Evolutionary conservation across 2,888 invertebrate genomes (phyloP), one percentile per base, ranked within the genome.

Genomic region (Esperia sulphurella): DNA sequence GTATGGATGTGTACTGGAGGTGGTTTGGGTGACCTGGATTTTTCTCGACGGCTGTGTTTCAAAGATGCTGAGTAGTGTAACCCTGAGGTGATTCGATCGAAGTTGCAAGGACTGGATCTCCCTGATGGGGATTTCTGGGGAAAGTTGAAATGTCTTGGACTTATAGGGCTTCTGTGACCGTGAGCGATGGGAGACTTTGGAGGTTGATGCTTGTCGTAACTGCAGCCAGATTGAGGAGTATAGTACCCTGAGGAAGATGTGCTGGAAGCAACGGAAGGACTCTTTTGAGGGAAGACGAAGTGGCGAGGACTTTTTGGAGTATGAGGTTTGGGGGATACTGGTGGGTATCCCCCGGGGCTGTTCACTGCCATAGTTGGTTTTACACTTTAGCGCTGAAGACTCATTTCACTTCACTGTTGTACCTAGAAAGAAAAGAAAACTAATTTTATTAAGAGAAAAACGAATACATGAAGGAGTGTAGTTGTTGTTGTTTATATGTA

Each of bases 141-240:
- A 59, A 92, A 92, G 40, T 92, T 90, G 53, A 92, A 92, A 59
- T 91, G 92, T 31, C 91, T 83, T 0, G 92, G 91, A 37, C 91
- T 90, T 58, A 91, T 91, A 0, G 93, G 92, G 52, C 92, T 92
- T 41, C 91, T 71, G 43, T 90, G 91, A 0, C 91, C 91, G 13
- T 91, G 91, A 9, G 91, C 90, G 52, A 91, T 81, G 0, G 90
- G 90, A 6, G 89, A 89, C 49, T 88, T 90, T 0, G 90, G 90
- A 0, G 84, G 83, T 40, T 81, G 86, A 46, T 86, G 79, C 53
- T 85, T 85, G 50, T 85, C 84, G 60, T 89, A 87, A 52, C 86
- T 87, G 65, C 87, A 88, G 47, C 91, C 87, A 0, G 91, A 90
- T 53, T 90, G 89, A 14, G 91, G 91, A 6, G 90, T 91, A 65